Percentiles rank a stretch among this genome's conserved stretches.
Conservation (phyloP, 2,797 vertebrate species). For the Morelia viridis region DNA sequence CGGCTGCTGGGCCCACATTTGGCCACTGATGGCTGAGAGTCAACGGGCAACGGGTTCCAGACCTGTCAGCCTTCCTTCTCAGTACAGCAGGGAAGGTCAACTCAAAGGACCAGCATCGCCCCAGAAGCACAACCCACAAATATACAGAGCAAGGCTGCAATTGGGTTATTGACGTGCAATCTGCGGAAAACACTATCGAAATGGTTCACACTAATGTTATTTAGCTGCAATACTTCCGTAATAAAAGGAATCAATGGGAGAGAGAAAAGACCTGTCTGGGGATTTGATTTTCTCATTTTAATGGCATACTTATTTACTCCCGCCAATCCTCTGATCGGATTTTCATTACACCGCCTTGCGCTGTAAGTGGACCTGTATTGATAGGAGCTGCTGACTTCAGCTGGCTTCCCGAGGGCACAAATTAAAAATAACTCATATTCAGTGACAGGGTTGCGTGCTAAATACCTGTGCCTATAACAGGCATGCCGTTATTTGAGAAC, state of each 20-base stretch:
- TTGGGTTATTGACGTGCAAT: conserved; percentile 60
- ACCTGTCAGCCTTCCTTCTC: not conserved
- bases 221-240: conserved; percentile 78
- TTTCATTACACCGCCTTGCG: conserved; percentile 71
- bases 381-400: conserved; percentile 74
- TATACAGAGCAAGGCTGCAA: not conserved
- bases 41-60: not conserved
- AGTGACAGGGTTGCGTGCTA: not conserved
- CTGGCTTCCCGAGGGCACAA: conserved; percentile 40
- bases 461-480: not conserved
- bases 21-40: not conserved
- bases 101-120: not conserved
- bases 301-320: conserved; percentile 77
- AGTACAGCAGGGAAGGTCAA: not conserved
- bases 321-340: conserved; percentile 70
- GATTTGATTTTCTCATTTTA: conserved; percentile 77
- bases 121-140: not conserved
- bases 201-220: conserved; percentile 76
- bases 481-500: not conserved
- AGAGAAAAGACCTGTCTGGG: conserved; percentile 73
- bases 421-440: conserved; percentile 35
- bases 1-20: not conserved
- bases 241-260: conserved; percentile 74
- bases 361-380: conserved; percentile 73
- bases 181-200: conserved; percentile 70